Base-by-base conservation (phyloP, 2,888 invertebrate genomes). In the Drosophila setosimentum region DNA sequence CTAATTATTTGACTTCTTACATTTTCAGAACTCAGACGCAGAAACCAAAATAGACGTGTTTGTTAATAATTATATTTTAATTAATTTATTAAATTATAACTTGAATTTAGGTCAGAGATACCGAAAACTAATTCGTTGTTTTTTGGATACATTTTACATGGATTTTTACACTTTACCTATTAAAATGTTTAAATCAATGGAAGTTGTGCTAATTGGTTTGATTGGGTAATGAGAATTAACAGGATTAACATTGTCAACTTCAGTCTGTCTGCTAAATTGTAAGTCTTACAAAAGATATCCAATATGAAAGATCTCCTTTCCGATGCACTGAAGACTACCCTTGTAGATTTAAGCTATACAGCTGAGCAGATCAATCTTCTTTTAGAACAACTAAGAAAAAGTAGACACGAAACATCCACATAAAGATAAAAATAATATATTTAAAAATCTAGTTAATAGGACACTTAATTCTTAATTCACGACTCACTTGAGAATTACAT, bases 41-140 rank as follows among this genome's bases (percentile, higher is more conserved):
- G 45, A 45, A 45, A 45, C 45, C 24, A 45, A 45, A 24, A 24
- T 45, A 45, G 45, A 24, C 8, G 45, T 24, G 45, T 45, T 45
- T 45, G 45, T 16, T 24, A 24, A 45, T 45, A 45, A 24, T 16
- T 45, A 45, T 24, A 24, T 24, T 45, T 21, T 45, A 45, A 45
- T 45, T 45, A 24, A 45, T 45, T 45, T 45, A 45, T 24, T 45
- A 45, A 45, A 45, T 24, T 24, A 45, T 45, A 45, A 45, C 24
- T 45, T 45, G 45, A 45, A 24, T 16, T 45, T 45, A 45, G 45
- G 45, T 45, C 21, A 45, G 21, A 45, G 45, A 16, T 45, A 45
- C 45, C 45, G 45, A 45, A 45, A 45, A 24, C 45, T 45, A 45
- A 24, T 8, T 45, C 45, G 45, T 45, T 45, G 24, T 45, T 45